phyloP scores from a whole-genome alignment of 2,113 vertebrate species.

The Embiotoca jacksoni region DNA sequence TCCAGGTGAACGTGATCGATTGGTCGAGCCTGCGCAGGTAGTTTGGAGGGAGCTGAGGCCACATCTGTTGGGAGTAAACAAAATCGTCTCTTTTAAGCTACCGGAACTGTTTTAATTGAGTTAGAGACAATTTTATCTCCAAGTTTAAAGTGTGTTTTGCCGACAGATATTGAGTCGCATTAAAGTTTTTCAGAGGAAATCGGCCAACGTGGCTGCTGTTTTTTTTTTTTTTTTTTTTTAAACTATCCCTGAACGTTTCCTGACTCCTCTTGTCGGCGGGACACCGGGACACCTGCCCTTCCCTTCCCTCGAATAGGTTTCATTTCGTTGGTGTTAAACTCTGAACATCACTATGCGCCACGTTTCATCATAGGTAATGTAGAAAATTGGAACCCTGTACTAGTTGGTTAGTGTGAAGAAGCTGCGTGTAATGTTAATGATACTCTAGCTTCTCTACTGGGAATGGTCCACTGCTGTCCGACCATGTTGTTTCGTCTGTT shows the following conservation, averaged over 20 bases:
- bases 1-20: constrained; percentile 74
- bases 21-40: constrained; percentile 79
- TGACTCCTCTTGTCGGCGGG: constrained; percentile 32
- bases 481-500: constrained; percentile 83
- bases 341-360: background rate
- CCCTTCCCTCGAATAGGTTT: constrained; percentile 9
- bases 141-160: background rate
- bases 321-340: background rate
- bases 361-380: constrained; percentile 12
- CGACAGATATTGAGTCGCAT: background rate
- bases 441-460: constrained; percentile 8
- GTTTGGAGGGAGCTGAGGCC: constrained; percentile 35
- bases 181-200: background rate
- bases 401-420: background rate
- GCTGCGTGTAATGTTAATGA: background rate
- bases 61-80: constrained; percentile 57
- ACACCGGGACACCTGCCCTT: constrained; percentile 2
- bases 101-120: background rate
- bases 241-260: constrained; percentile 24
- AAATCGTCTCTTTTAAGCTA: background rate
- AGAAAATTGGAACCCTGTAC: background rate
- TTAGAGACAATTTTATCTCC: background rate
- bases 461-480: constrained; percentile 29
- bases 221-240: background rate
- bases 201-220: background rate